Percentiles rank a stretch among this genome's conserved stretches.
These are phyloP conservation scores for Piliocolobus tephrosceles DNA, from an alignment of 2,113 vertebrate genomes.

Conservation along the genomic window DNA sequence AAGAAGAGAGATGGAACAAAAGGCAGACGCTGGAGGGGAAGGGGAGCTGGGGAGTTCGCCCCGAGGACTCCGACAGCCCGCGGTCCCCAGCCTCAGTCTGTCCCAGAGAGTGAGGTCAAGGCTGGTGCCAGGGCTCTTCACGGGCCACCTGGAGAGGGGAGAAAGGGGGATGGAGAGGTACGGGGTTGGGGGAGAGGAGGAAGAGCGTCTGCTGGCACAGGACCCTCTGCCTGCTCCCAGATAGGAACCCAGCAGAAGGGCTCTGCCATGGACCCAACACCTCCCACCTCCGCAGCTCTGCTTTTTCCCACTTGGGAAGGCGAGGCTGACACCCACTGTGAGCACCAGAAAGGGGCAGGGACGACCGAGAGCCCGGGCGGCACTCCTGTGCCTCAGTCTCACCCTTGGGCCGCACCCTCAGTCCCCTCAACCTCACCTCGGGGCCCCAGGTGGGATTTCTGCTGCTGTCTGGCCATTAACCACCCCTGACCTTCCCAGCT, in stretches of 20 bases:
- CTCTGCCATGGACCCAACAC: background rate
- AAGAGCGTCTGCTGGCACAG: background rate
- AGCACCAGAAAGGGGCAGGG: background rate
- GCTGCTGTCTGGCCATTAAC: background rate
- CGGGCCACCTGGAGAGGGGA: background rate
- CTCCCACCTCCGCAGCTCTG: background rate
- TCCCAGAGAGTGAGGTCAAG: background rate
- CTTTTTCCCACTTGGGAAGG: background rate
- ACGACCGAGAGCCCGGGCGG: fast-evolving
- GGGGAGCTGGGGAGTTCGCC: background rate
- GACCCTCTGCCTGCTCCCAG: background rate
- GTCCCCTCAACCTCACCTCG: too few species aligned
- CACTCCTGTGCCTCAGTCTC: background rate
- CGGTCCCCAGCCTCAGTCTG: background rate
- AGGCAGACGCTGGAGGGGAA: background rate
- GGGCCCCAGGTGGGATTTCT: background rate
- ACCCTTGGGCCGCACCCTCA: background rate
- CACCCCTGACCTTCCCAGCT: background rate
- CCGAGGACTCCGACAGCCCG: background rate
- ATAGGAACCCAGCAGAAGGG: background rate
- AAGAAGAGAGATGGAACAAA: background rate
- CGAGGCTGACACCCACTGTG: background rate
- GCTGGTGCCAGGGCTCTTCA: background rate
- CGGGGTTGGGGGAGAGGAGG: too few species aligned
- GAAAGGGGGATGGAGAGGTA: background rate